Conservation (phyloP, 2,113 vertebrate genomes). For the Malurus cyaneus region DNA sequence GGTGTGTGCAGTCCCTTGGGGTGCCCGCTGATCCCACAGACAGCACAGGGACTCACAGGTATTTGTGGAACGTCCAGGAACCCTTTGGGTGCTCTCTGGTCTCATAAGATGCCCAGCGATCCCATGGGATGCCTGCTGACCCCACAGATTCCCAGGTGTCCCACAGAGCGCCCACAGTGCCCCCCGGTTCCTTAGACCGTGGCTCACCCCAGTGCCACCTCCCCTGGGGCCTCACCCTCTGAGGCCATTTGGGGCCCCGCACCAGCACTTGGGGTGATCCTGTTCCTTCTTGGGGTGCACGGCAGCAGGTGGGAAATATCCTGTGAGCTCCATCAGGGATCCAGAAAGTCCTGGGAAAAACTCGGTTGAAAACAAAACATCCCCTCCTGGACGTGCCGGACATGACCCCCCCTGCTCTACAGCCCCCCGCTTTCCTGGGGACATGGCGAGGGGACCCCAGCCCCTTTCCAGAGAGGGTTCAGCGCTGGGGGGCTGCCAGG, state of each 20-base stretch:
- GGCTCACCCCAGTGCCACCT: not conserved
- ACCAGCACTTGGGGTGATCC: not conserved
- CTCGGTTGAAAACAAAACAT: not conserved
- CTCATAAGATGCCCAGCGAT: not conserved
- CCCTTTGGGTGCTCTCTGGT: not conserved
- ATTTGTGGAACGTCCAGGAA: not conserved
- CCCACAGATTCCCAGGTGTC: not conserved
- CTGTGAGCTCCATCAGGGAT: not conserved
- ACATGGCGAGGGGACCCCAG: accelerated
- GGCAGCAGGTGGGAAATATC: not conserved
- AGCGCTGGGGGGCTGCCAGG: not conserved
- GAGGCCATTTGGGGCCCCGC: not conserved
- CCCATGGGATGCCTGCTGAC: not conserved
- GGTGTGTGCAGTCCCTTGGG: not conserved
- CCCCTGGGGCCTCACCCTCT: not conserved
- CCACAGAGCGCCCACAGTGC: accelerated
- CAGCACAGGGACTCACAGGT: not conserved
- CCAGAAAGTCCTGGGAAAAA: not conserved
- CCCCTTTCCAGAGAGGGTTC: not conserved
- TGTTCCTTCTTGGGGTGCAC: not conserved
- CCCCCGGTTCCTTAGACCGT: accelerated
- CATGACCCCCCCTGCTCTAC: accelerated
- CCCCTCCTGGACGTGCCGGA: accelerated
- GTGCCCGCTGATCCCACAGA: not conserved
- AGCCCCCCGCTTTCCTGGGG: not conserved